phyloP scores from a whole-genome alignment of 2,888 invertebrate genomes.

The Sceliomorpha sp. region DNA sequence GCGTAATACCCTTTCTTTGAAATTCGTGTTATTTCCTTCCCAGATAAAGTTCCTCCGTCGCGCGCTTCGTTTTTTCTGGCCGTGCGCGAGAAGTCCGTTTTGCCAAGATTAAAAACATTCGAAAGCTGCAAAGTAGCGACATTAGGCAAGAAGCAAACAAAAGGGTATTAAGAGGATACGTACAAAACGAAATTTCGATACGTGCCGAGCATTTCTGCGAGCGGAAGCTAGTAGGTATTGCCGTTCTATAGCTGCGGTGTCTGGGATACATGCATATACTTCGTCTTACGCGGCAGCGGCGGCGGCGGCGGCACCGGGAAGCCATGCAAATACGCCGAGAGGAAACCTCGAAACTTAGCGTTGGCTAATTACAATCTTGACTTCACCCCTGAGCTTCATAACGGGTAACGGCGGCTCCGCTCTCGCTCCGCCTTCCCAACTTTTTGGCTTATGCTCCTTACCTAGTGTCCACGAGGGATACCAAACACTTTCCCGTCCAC shows the following conservation, averaged over 20 bases:
- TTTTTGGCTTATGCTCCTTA: conserved; percentile 78
- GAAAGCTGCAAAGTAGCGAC: conserved; percentile 38
- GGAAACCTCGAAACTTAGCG: conserved; percentile 75
- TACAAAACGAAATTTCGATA: conserved; percentile 74
- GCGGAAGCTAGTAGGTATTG: conserved; percentile 53
- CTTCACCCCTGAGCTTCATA: conserved; percentile 78
- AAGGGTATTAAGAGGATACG: conserved; percentile 57
- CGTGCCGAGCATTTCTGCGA: conserved; percentile 71
- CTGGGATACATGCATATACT: conserved; percentile 36
- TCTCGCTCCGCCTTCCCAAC: conserved; percentile 67
- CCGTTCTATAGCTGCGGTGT: conserved; percentile 49
- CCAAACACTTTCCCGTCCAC: conserved; percentile 38
- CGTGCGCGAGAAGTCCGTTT: too few species aligned
- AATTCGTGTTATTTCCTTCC: too few species aligned
- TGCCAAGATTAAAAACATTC: conserved; percentile 41
- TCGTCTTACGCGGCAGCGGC: conserved; percentile 46
- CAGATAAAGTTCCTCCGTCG: too few species aligned
- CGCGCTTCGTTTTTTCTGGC: too few species aligned
- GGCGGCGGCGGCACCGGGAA: conserved; percentile 53
- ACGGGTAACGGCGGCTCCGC: conserved; percentile 73
- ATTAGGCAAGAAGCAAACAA: conserved; percentile 51
- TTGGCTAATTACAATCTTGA: conserved; percentile 79
- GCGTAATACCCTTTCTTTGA: too few species aligned
- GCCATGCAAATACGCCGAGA: conserved; percentile 70
- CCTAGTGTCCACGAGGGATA: conserved; percentile 76